Conservation (phyloP, 2,888 invertebrate genomes). For the Chrysomela aeneicollis region DNA sequence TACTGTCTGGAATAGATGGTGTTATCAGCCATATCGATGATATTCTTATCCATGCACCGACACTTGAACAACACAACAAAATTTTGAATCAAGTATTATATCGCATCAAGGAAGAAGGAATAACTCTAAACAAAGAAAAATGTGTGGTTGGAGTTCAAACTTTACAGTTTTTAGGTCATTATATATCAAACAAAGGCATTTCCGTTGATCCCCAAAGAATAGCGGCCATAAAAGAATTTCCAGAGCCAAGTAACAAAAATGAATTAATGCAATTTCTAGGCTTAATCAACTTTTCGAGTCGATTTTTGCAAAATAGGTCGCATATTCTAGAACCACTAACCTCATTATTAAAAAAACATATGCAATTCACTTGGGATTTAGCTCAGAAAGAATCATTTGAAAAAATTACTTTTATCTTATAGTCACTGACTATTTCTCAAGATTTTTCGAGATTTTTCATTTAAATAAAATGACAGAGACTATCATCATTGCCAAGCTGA, state of each 20-base stretch:
- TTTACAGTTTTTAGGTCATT: neutral
- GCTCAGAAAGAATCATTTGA: neutral
- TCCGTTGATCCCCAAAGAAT: neutral
- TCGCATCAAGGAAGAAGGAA: too few relatives aligned
- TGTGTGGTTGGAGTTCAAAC: neutral
- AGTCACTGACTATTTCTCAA: constrained; percentile 39
- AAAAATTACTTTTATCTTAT: constrained; percentile 25
- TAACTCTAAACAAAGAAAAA: constrained; percentile 1
- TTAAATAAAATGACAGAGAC: constrained; percentile 26
- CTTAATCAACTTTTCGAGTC: neutral
- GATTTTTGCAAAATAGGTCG: neutral
- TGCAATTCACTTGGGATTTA: neutral
- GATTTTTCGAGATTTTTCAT: constrained; percentile 35
- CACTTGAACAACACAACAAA: too few relatives aligned
- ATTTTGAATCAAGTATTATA: too few relatives aligned
- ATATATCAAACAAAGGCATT: neutral
- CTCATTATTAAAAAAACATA: neutral
- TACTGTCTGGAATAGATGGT: too few relatives aligned
- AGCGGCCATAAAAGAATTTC: neutral
- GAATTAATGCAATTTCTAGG: neutral
- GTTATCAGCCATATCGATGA: too few relatives aligned
- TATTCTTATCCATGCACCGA: too few relatives aligned
- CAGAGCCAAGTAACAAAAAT: neutral
- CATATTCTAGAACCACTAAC: neutral
- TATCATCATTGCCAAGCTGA: constrained; percentile 35